Conservation (phyloP, 2,113 vertebrate species). For the Trachemys scripta region DNA sequence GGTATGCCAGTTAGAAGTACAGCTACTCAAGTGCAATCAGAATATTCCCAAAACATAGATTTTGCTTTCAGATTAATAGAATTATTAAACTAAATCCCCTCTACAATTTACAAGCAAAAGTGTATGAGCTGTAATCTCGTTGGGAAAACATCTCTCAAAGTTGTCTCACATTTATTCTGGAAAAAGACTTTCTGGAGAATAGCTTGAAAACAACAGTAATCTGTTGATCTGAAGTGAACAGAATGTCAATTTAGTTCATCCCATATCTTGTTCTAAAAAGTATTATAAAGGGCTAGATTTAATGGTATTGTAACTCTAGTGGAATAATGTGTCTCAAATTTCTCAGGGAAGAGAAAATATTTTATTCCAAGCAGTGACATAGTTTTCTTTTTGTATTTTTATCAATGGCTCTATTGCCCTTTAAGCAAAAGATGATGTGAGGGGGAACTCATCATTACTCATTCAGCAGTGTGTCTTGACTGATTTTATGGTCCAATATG, state of each 20-base stretch:
- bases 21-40: not conserved
- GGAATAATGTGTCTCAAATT: conserved; percentile 61
- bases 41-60: not conserved
- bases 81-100: not conserved
- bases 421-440: conserved; percentile 67
- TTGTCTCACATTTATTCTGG: not conserved
- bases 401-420: conserved; percentile 52
- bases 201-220: not conserved
- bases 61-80: not conserved
- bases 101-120: not conserved
- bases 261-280: conserved; percentile 22
- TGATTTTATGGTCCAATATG: conserved; percentile 60
- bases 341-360: conserved; percentile 63
- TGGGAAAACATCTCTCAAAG: not conserved
- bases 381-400: conserved; percentile 57
- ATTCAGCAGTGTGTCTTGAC: conserved; percentile 53
- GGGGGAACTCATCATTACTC: conserved; percentile 50
- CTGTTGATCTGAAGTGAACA: not conserved
- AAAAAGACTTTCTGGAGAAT: not conserved
- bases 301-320: conserved; percentile 57
- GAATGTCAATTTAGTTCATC: conserved; percentile 22
- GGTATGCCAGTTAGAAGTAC: not conserved
- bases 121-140: rapidly evolving
- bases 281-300: conserved; percentile 44
- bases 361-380: conserved; percentile 47